Base-by-base conservation (phyloP, 2,888 invertebrate genomes). In the Pachycephus smyrnensis region DNA sequence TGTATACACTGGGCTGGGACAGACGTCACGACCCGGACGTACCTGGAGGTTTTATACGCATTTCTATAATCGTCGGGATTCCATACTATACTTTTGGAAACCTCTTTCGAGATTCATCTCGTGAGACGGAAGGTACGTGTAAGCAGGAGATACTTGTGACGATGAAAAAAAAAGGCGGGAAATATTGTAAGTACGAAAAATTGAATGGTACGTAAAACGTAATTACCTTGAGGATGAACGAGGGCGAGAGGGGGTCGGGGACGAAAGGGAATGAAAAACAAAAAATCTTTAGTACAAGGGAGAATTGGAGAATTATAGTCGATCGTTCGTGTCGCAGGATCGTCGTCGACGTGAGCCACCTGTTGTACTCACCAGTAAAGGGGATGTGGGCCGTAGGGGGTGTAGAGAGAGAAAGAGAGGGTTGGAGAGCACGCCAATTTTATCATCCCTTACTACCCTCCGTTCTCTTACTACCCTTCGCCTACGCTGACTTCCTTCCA, bases 221-320 rank as follows among this genome's bases (percentile, higher is more conserved):
- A 35, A 32, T 23, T 75, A 37, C 36, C 30, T 76, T 12, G 68
- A 2, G 35, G 15, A 37, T 40, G 69, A 75, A 75, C 15, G 76
- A 74, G 23, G 68, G 77, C 12, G 11, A 75, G 37, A 15, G 73
- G 73, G 75, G 71, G 30, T 69, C 73, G 73, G 76, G 40, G 76
- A 69, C 33, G 68, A 78, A n/a, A 33, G 73, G n/a, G 68, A 30
- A 77, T 68, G 75, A 31, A 75, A 40, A 33, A 73, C 73, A 77
- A 77, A 79, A 36, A 32, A 30, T 75, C 15, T 32, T n/a, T 6
- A 30, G 12, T n/a, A 71, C 30, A 71, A 40, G 40, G n/a, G n/a
- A n/a, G n/a, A n/a, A n/a, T n/a, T n/a, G 15, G 40, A 40, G 15
- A 15, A 15, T 40, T 40, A 40, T 40, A 40, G 40, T 40, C 40